Base-by-base conservation (phyloP, 2,888 invertebrate species). In the Suillia variegata region DNA sequence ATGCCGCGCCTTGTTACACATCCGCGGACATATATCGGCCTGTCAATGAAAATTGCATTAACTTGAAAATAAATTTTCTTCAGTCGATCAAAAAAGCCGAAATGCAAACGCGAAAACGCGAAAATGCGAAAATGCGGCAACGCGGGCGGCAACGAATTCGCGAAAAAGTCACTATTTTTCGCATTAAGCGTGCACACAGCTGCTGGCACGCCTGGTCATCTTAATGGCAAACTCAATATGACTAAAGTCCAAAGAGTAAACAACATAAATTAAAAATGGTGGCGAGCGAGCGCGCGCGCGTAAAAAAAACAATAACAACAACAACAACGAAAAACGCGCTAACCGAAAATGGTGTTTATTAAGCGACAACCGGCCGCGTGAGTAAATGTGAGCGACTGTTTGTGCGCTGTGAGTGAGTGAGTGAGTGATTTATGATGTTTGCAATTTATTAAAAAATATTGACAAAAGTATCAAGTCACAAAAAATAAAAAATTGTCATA, bases 311-410 rank as follows among this genome's bases (percentile, higher is more conserved):
- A 38, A 38, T n/a, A 38, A 38, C 38, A 38, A 38, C 38, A 38
- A 38, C n/a, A n/a, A 38, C 38, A 38, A n/a, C 6, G n/a, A 50
- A 50, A 50, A 50, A 24, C 15, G 2, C 15, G 68, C 70, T 66
- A 74, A 77, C 77, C 77, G 70, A 76, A 77, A 77, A 77, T 77
- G 74, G 75, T 77, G 76, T 77, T 77, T 77, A 77, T 77, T 77
- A 77, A 77, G 75, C 62, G 67, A 62, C 61, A 62, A 61, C 59
- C 58, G 59, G 6, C 22, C 24, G 18, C 15, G 24, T 20, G n/a
- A n/a, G n/a, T n/a, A n/a, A n/a, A n/a, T n/a, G n/a, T n/a, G n/a
- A n/a, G n/a, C n/a, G n/a, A n/a, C n/a, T n/a, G n/a, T n/a, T n/a
- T n/a, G n/a, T n/a, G n/a, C n/a, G n/a, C n/a, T n/a, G n/a, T n/a